Evolutionary conservation across 2,113 vertebrate species (phyloP), one percentile per base, ranked within the genome.

Genomic region (Urocitellus parryii): DNA sequence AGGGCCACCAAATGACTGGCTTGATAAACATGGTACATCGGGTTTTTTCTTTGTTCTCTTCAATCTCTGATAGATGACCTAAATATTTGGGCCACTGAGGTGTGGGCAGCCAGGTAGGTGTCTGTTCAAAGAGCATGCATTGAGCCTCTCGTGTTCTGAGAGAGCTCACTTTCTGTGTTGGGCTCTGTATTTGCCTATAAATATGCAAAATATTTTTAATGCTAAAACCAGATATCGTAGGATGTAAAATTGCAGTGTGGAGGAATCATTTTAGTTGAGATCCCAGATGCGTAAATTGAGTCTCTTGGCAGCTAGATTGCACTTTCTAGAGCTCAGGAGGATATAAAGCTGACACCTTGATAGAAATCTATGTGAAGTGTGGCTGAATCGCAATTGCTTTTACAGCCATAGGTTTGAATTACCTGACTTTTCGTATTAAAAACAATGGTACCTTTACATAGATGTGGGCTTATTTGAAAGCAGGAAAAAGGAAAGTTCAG

Each of bases 361-460:
- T 51, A 3, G 25, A 74, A 27, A 80, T 68, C 81, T 65, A 0
- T 37, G 61, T 65, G 58, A 65, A n/a, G 34, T 24, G 11, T 72
- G 70, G 56, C 94, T 2, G 1, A 48, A 45, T 39, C 68, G n/a
- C 48, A 1, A 1, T 27, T 85, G 68, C 81, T 94, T 92, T 91
- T 22, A n/a, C 42, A 91, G 82, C 73, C 34, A 0, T 93, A 32
- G 10, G 39, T 74, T 93, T 58, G 79, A 87, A 34, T 68, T 72
- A 37, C 27, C 73, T 85, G 88, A 68, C 77, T 93, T 85, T 88
- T 45, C 65, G 29, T 78, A 92, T 91, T 84, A 70, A 65, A 88
- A 85, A 82, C 68, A 85, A 65, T 42, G 34, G 56, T 48, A 34
- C 8, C 0, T 70, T 88, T 45, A 32, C 0, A 9, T 73, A 53